These are phyloP conservation scores for Andrena haemorrhoa DNA, from an alignment of 2,888 invertebrate species.

Conservation along the genomic window DNA sequence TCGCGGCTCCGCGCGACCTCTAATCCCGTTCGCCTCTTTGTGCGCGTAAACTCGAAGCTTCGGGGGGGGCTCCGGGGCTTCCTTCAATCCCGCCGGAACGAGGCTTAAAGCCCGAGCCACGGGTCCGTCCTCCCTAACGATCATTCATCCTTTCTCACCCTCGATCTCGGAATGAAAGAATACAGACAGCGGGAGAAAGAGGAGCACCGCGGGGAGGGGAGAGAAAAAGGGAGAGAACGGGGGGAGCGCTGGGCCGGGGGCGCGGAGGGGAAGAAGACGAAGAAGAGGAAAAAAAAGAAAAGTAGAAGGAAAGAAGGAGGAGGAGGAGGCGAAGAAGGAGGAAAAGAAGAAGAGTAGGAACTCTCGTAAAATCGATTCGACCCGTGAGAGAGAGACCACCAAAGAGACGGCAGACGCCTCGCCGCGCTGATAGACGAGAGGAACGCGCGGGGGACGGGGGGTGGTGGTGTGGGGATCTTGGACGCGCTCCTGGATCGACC, in stretches of 20 bases:
- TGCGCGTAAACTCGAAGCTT: constrained; percentile 23
- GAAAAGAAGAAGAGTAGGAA: constrained; percentile 56
- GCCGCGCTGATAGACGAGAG: constrained; percentile 34
- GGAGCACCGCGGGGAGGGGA: constrained; percentile 10
- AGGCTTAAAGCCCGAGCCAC: constrained; percentile 40
- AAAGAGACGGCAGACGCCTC: constrained; percentile 56
- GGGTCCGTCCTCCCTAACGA: constrained; percentile 57
- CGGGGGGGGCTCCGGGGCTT: constrained; percentile 27
- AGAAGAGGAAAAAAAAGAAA: not conserved
- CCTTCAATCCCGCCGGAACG: constrained; percentile 54
- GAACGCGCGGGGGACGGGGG: too few relatives aligned
- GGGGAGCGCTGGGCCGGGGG: not conserved
- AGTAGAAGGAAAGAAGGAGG: constrained; percentile 6
- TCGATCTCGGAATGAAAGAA: constrained; percentile 58
- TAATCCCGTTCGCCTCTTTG: constrained; percentile 37
- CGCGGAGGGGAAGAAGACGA: not conserved
- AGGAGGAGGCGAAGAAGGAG: not conserved
- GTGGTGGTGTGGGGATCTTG: constrained; percentile 4
- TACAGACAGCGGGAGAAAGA: constrained; percentile 43
- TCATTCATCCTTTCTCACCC: constrained; percentile 68
- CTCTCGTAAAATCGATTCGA: constrained; percentile 71
- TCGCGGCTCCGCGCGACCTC: constrained; percentile 28
- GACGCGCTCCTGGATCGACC: constrained; percentile 49
- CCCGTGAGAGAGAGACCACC: constrained; percentile 62
- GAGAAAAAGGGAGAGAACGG: not conserved